These are phyloP conservation scores for Pycnomerus fuliginosus DNA, from an alignment of 2,888 invertebrate genomes.

Conservation along the genomic window DNA sequence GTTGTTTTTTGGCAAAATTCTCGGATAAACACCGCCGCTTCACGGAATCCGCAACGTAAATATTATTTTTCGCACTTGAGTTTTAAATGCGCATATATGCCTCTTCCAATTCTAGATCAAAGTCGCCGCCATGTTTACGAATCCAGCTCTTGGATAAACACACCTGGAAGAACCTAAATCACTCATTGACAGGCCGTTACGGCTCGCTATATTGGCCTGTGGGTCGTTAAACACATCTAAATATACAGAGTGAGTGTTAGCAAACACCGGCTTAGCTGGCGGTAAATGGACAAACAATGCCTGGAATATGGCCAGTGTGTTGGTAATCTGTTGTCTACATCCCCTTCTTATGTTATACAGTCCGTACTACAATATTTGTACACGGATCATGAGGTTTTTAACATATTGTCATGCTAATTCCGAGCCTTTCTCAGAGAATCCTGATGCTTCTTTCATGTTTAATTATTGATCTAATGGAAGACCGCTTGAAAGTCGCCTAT, in stretches of 20 bases:
- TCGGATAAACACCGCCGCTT: no score
- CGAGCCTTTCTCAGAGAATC: no score
- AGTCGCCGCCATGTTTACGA: constrained; percentile 47
- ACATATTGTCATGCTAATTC: constrained; percentile 21
- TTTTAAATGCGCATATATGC: no score
- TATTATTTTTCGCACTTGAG: no score
- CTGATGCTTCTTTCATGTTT: no score
- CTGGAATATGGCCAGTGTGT: constrained; percentile 44
- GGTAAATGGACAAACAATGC: constrained; percentile 53
- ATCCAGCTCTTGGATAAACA: constrained; percentile 47
- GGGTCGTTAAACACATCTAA: constrained; percentile 34
- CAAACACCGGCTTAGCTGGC: constrained; percentile 52
- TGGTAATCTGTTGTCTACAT: constrained; percentile 51
- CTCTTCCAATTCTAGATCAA: no score
- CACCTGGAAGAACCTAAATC: constrained; percentile 52
- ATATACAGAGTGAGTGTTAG: constrained; percentile 46
- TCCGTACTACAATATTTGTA: constrained; percentile 50
- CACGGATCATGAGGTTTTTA: constrained; percentile 37
- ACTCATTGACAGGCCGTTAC: constrained; percentile 46
- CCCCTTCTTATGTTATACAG: constrained; percentile 46
- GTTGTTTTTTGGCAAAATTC: no score
- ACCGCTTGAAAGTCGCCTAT: no score
- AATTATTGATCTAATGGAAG: no score
- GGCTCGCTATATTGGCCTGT: constrained; percentile 22
- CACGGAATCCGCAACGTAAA: no score